Percentiles rank a stretch among this genome's conserved stretches.
Conservation (phyloP, 2,888 invertebrate species). For the Gortyna flavago region DNA sequence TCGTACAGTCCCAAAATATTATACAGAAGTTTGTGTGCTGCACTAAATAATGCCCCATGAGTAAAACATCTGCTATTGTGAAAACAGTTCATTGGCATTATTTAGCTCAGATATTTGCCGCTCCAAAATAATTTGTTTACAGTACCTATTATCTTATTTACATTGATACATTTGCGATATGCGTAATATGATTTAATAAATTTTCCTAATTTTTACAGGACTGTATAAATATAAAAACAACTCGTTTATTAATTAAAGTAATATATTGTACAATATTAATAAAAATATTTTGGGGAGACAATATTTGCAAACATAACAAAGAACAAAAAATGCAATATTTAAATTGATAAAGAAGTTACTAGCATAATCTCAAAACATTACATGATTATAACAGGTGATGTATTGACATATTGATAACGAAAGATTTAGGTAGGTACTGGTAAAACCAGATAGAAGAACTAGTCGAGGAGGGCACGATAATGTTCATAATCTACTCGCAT, state of each 20-base stretch:
- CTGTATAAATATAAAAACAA: conserved; percentile 86
- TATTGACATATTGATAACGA: conserved; percentile 68
- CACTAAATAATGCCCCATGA: conserved; percentile 70
- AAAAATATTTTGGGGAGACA: conserved; percentile 81
- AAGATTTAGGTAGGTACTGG: conserved; percentile 63
- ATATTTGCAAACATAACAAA: conserved; percentile 88
- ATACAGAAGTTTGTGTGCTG: conserved; percentile 63
- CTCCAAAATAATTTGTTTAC: conserved; percentile 79
- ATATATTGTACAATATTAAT: conserved; percentile 83
- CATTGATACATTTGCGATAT: conserved; percentile 83
- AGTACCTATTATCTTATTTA: conserved; percentile 82
- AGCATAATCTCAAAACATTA: conserved; percentile 84
- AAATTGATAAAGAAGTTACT: conserved; percentile 75
- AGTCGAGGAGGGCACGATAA: conserved; percentile 64
- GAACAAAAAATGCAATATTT: conserved; percentile 79
- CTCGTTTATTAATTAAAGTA: conserved; percentile 80
- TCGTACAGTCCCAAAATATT: conserved; percentile 76
- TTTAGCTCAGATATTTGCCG: conserved; percentile 65
- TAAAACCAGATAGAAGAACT: conserved; percentile 54
- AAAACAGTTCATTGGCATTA: conserved; percentile 61
- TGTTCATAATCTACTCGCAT: conserved; percentile 64
- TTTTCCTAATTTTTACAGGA: conserved; percentile 79
- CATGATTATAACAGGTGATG: conserved; percentile 73
- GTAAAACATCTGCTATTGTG: conserved; percentile 47
- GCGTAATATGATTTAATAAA: conserved; percentile 82